Evolutionary conservation across 2,888 invertebrate species (phyloP), one percentile per base, ranked within the genome.

Genomic region (Oligia fasciuncula): DNA sequence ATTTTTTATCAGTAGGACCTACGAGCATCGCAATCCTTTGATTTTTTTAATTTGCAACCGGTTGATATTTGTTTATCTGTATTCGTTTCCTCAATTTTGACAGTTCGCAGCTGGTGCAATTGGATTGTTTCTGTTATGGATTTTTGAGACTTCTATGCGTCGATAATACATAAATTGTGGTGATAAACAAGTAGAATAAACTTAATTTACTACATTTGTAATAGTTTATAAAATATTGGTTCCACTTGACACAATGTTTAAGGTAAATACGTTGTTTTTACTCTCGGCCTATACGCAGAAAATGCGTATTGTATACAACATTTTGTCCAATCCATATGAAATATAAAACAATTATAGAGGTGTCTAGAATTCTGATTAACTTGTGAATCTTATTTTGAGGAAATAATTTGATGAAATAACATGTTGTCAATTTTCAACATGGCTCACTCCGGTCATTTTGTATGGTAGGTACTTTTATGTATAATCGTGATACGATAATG

Each of bases 91-190:
- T 78, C 51, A 84, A 88, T 90, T 93, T 95, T 96, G 96, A 96
- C 96, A 94, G 93, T 90, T 95, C 93, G 96, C 96, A 96, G 96
- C 96, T 96, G 96, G 94, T 93, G 93, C 92, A 93, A 91, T 92
- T 90, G 91, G 90, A 91, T 91, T 94, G 93, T 94, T 94, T 94
- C 93, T 94, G 92, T 93, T 93, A 91, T 92, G 91, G 90, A 92
- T 92, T 93, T 93, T 93, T 90, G 88, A 89, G 91, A 92, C 90
- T 82, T 88, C 91, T 84, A 89, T 91, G 89, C 90, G 81, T 88
- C 90, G 86, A 85, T 91, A 88, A 73, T 87, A 77, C 80, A 84
- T 73, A 83, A 77, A 85, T 78, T 85, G 80, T 82, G 80, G 80
- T 86, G 73, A 83, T 74, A 86, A 81, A 85, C 78, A 74, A 83